Conservation (phyloP, 2,888 invertebrate species). For the Muscina levida region DNA sequence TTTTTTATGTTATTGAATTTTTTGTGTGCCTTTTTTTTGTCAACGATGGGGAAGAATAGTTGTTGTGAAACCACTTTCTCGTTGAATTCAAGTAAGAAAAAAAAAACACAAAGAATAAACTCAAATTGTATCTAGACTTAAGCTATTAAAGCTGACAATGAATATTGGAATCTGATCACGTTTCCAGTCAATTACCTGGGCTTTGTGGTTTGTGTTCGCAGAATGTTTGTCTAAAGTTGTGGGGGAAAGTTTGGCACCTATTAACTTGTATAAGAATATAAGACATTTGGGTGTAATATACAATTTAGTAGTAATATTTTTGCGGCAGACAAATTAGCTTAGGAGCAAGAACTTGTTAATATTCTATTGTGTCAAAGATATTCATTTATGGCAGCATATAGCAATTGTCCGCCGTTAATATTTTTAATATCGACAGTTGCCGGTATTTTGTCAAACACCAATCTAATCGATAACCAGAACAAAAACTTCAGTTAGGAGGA, state of each 20-base stretch:
- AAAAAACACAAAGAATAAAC: constrained; percentile 3
- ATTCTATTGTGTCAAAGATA: no score
- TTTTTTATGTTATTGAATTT: constrained; percentile 39
- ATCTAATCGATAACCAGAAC: no score
- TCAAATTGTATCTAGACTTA: constrained; percentile 66
- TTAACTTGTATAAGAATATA: no score
- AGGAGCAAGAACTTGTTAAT: no score
- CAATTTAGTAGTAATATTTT: no score
- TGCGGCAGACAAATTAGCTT: no score
- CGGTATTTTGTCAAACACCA: no score
- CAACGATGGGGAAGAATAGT: not conserved
- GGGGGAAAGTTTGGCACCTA: not conserved
- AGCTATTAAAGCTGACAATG: constrained; percentile 71
- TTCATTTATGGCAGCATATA: no score
- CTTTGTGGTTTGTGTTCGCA: constrained; percentile 49
- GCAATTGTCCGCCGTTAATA: no score
- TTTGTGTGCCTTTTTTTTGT: constrained; percentile 27
- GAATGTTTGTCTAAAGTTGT: constrained; percentile 15
- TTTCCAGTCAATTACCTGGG: constrained; percentile 79
- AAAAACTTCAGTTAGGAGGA: no score
- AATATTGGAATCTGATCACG: constrained; percentile 78
- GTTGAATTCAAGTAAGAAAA: not conserved
- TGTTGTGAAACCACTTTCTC: constrained; percentile 30
- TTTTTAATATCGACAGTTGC: no score
- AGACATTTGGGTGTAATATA: no score